These are phyloP conservation scores for Schizothorax lantsangensis DNA, from an alignment of 2,797 vertebrate genomes.

Conservation along the genomic window DNA sequence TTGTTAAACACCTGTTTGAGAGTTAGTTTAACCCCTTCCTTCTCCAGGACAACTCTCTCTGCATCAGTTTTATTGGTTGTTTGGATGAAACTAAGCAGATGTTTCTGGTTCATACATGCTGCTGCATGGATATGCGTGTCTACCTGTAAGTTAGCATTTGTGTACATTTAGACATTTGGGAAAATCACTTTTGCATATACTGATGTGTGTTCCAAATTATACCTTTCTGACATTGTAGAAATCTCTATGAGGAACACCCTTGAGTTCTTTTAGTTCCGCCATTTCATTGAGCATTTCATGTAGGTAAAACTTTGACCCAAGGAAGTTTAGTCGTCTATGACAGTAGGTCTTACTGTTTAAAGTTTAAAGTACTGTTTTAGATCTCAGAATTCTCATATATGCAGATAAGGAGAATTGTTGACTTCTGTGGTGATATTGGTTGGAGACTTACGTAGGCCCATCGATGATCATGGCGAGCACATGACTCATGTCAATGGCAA, in stretches of 20 bases:
- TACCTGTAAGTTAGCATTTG: constrained; percentile 78
- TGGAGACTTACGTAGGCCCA: constrained; percentile 89
- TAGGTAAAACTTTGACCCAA: constrained; percentile 94
- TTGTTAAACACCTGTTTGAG: constrained; percentile 88
- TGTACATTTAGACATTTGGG: neutral
- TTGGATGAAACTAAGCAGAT: constrained; percentile 93
- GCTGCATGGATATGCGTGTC: constrained; percentile 98
- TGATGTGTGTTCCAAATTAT: neutral
- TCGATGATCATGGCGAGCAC: constrained; percentile 92
- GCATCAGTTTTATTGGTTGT: constrained; percentile 88
- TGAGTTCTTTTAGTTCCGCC: constrained; percentile 94
- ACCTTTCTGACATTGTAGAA: constrained; percentile 98
- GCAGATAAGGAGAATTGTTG: neutral
- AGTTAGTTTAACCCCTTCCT: constrained; percentile 82
- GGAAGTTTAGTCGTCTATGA: constrained; percentile 91
- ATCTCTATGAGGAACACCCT: constrained; percentile 91
- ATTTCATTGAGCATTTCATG: constrained; percentile 99
- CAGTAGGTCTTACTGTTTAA: constrained; percentile 77
- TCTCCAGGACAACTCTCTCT: constrained; percentile 86
- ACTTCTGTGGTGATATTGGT: neutral
- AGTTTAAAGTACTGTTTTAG: neutral
- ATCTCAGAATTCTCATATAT: neutral
- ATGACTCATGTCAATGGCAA: constrained; percentile 92
- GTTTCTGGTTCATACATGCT: constrained; percentile 98
- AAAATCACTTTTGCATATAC: neutral